Evolutionary conservation across 2,113 vertebrate genomes (phyloP).

Genomic region (Azemiops feae): DNA sequence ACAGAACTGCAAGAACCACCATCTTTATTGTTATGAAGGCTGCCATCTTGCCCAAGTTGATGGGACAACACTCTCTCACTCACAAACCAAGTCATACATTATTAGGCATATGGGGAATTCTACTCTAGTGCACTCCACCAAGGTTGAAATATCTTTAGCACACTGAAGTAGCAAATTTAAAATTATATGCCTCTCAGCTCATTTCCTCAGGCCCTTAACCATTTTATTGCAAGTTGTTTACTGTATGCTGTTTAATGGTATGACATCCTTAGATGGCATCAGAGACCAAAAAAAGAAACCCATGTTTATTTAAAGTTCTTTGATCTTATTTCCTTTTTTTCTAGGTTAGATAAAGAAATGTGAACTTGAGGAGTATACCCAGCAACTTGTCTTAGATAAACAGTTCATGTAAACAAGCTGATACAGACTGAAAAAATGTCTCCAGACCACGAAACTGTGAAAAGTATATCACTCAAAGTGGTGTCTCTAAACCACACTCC

Average conservation of each 20-base stretch:
- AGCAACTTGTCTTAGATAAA: background rate
- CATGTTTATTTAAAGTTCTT: background rate
- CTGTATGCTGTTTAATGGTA: background rate
- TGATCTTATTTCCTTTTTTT: background rate
- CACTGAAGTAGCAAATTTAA: background rate
- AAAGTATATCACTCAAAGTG: background rate
- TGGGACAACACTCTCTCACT: background rate
- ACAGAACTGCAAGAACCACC: background rate
- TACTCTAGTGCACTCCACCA: background rate
- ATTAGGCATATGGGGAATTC: background rate
- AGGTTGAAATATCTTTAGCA: background rate
- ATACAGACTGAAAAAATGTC: background rate
- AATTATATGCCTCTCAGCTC: background rate
- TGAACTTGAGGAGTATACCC: background rate
- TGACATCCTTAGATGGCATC: background rate
- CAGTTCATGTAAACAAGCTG: conserved; percentile 9
- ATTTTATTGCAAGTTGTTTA: background rate
- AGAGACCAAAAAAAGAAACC: background rate
- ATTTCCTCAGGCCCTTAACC: background rate
- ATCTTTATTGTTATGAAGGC: background rate
- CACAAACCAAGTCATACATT: background rate
- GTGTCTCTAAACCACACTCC: background rate
- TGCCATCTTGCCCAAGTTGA: background rate
- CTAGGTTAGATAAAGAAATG: background rate
- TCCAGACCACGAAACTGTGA: conserved; percentile 16